phyloP scores from a whole-genome alignment of 2,888 invertebrate genomes.

The Metacarcinus magister region DNA sequence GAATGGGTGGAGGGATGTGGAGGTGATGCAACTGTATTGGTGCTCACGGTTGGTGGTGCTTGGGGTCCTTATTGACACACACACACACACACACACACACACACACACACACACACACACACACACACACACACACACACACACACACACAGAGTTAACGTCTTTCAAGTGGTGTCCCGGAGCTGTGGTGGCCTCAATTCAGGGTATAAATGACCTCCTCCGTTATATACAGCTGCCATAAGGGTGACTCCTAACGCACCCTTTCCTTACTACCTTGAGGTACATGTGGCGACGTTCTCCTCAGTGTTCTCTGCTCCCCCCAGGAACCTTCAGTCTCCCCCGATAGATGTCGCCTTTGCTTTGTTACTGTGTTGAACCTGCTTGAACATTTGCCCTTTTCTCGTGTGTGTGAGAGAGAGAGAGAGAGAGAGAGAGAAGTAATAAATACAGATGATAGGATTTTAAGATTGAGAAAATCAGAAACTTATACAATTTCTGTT shows the following conservation, averaged over 20 bases:
- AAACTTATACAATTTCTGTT: too few species aligned
- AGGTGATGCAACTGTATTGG: neutral
- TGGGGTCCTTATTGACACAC: too few species aligned
- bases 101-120: slow-evolving; percentile 56
- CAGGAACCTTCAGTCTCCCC: neutral
- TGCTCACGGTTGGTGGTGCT: neutral
- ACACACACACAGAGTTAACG: too few species aligned
- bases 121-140: neutral
- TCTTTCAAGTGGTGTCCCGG: neutral
- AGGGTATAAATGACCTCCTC: neutral
- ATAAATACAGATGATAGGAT: too few species aligned
- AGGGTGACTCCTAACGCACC: neutral
- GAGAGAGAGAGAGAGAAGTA: neutral
- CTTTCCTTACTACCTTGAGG: neutral
- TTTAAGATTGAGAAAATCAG: too few species aligned
- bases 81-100: neutral
- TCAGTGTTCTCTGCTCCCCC: neutral
- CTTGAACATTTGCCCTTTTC: neutral
- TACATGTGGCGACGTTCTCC: neutral
- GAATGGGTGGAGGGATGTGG: too few species aligned
- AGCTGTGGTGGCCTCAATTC: neutral
- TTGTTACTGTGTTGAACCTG: neutral
- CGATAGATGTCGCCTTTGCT: neutral
- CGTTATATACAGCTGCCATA: neutral
- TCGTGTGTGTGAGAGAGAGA: too few species aligned